Percentiles rank a stretch among this genome's conserved stretches.
phyloP scores from a whole-genome alignment of 2,113 vertebrate genomes.

The Coturnix japonica region DNA sequence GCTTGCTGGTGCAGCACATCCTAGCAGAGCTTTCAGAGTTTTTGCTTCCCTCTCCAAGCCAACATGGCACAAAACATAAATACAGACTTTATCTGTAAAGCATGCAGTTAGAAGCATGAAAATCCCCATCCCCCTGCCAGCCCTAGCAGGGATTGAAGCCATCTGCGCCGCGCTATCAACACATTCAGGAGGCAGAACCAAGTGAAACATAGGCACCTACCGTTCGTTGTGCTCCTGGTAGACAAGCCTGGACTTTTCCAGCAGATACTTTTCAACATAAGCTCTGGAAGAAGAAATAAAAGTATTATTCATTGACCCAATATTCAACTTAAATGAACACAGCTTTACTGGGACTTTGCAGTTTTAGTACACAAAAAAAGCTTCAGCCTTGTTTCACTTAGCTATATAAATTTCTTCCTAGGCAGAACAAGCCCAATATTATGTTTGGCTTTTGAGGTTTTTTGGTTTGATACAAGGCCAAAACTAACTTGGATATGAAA shows the following conservation, averaged over 20 bases:
- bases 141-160: not conserved
- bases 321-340: not conserved
- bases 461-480: constrained; percentile 53
- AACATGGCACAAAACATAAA: not conserved
- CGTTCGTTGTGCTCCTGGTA: constrained; percentile 98
- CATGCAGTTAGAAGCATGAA: not conserved
- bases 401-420: constrained; percentile 64
- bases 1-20: not conserved
- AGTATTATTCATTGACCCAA: not conserved
- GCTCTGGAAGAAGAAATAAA: constrained; percentile 82
- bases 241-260: constrained; percentile 97
- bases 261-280: constrained; percentile 97
- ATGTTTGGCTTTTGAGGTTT: constrained; percentile 68
- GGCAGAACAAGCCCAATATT: constrained; percentile 56
- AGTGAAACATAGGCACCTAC: constrained; percentile 67
- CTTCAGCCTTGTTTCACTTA: constrained; percentile 54
- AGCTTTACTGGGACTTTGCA: not conserved
- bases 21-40: not conserved
- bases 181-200: not conserved
- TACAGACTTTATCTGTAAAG: not conserved
- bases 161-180: fast-evolving
- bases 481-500: constrained; percentile 55
- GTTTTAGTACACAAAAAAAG: not conserved
- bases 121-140: not conserved
- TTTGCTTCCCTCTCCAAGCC: not conserved